Conservation (phyloP, 2,888 invertebrate genomes). For the Drosophila ezoana region DNA sequence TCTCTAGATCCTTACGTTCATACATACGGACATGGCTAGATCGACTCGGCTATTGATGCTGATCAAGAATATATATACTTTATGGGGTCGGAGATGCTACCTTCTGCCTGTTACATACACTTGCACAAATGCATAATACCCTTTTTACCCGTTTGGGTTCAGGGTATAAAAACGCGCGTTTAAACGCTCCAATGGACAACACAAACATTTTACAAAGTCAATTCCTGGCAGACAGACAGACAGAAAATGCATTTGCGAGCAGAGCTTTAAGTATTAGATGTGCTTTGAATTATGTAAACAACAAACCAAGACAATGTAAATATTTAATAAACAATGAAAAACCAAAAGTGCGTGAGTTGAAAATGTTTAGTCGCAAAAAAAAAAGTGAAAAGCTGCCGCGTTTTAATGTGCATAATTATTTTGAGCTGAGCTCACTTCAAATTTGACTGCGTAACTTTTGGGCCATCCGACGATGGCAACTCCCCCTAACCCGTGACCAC, state of each 20-base stretch:
- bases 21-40: too few species aligned
- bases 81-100: too few species aligned
- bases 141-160: too few species aligned
- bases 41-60: too few species aligned
- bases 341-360: conserved; percentile 66
- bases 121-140: too few species aligned
- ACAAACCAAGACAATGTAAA: conserved; percentile 34
- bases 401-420: conserved; percentile 71
- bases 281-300: conserved; percentile 60
- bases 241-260: conserved; percentile 30
- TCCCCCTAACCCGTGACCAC: background rate
- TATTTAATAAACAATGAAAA: conserved; percentile 55
- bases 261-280: background rate
- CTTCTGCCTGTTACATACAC: too few species aligned
- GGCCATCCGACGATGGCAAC: background rate
- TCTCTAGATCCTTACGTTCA: too few species aligned
- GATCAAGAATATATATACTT: too few species aligned
- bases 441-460: conserved; percentile 60
- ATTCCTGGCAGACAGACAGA: conserved; percentile 55
- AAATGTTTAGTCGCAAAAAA: conserved; percentile 36
- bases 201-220: conserved; percentile 2
- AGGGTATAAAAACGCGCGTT: conserved; percentile 9
- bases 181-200: background rate
- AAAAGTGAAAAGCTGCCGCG: conserved; percentile 62
- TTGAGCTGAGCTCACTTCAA: conserved; percentile 33